Conservation (phyloP, 1,140 invertebrate species). For the Dendrolimus punctatus region DNA sequence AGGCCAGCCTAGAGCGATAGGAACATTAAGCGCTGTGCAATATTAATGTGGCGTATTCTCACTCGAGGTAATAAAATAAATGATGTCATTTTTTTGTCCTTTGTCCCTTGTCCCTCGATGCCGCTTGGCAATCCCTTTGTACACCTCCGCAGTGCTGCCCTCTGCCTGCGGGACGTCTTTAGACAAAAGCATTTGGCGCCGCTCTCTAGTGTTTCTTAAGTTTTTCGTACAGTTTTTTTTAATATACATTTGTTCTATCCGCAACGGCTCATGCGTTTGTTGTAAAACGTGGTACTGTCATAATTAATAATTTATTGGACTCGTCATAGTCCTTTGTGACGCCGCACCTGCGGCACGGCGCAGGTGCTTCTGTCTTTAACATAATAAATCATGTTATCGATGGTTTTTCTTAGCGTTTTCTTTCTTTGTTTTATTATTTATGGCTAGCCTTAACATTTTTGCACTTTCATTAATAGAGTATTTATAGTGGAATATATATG, state of each 20-base stretch:
- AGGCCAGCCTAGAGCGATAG: conserved; percentile 54
- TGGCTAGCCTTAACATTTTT: no score
- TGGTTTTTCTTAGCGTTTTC: no score
- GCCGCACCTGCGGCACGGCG: conserved; percentile 41
- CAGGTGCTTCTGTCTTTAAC: conserved; percentile 58
- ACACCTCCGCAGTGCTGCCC: conserved; percentile 32
- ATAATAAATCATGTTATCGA: conserved; percentile 40
- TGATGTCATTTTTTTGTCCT: conserved; percentile 70
- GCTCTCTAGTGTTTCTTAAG: conserved; percentile 39
- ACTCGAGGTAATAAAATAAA: conserved; percentile 69
- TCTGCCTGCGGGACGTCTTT: conserved; percentile 46
- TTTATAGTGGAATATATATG: no score
- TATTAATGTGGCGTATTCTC: conserved; percentile 67
- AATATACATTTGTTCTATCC: conserved; percentile 14
- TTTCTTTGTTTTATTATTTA: no score
- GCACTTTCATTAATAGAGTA: no score
- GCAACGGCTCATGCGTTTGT: conserved; percentile 18
- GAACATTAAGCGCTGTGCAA: conserved; percentile 58
- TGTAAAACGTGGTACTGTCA: conserved; percentile 44
- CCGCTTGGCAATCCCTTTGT: conserved; percentile 35
- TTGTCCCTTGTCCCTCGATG: conserved; percentile 52
- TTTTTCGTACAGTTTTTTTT: conserved; percentile 28
- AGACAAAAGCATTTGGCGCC: conserved; percentile 65
- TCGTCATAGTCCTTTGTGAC: conserved; percentile 44
- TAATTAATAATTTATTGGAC: conserved; percentile 70